Conservation (phyloP, 2,888 invertebrate genomes). For the Terebella lapidaria region DNA sequence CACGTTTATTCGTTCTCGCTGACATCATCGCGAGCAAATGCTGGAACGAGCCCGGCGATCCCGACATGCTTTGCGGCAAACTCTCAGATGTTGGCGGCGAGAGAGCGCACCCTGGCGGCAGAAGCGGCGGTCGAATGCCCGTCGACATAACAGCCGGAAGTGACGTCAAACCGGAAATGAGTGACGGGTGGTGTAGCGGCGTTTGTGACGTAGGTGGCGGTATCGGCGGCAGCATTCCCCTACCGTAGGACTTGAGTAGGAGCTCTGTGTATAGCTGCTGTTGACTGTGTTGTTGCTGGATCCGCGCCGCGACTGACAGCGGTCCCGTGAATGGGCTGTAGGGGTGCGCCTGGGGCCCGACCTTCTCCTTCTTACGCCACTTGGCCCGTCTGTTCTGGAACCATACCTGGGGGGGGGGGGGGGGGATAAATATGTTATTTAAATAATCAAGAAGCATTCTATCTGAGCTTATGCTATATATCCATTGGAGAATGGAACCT, state of each 20-base stretch:
- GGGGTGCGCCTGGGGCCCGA: conserved; percentile 30
- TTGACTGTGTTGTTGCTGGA: conserved; percentile 6
- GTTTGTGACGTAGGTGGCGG: not conserved
- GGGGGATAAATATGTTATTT: not conserved
- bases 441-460: too few relatives aligned
- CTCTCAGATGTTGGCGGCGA: conserved; percentile 22
- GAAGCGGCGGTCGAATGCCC: not conserved
- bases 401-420: conserved; percentile 23
- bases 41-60: conserved; percentile 38
- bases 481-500: too few relatives aligned
- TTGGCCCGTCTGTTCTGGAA: conserved; percentile 30
- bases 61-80: conserved; percentile 9
- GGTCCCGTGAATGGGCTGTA: conserved; percentile 28
- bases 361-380: conserved; percentile 30
- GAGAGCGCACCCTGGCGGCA: conserved; percentile 8
- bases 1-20: conserved; percentile 17
- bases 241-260: conserved; percentile 41
- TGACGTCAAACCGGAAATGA: not conserved
- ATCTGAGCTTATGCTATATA: not conserved
- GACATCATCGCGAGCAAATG: conserved; percentile 42
- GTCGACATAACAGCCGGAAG: not conserved
- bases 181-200: not conserved
- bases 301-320: conserved; percentile 12
- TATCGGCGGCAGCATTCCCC: not conserved
- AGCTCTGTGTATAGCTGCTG: conserved; percentile 26